Evolutionary conservation across 2,888 invertebrate species (phyloP).

Genomic region (Ischnura elegans): DNA sequence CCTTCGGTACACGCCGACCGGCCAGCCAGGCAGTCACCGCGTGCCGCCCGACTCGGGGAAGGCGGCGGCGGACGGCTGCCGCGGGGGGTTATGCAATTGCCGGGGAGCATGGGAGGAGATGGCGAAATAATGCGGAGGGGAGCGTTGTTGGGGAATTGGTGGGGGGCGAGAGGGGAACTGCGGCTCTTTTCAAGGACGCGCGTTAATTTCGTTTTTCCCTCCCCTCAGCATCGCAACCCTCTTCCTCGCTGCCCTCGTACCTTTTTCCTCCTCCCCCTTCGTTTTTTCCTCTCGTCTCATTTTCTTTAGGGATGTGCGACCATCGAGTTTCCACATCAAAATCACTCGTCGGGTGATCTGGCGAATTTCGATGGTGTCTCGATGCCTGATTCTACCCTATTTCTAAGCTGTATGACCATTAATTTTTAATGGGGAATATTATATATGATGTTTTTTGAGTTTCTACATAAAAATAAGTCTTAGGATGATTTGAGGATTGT

Average conservation of each 20-base stretch:
- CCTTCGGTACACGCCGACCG: not conserved
- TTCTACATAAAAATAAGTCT: too few relatives aligned
- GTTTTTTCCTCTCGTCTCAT: too few relatives aligned
- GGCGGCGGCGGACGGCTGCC: not conserved
- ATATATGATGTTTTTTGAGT: too few relatives aligned
- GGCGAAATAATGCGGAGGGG: not conserved
- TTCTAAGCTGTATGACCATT: too few relatives aligned
- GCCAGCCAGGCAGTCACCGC: not conserved
- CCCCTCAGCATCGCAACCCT: not conserved
- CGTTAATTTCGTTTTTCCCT: not conserved
- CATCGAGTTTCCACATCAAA: too few relatives aligned
- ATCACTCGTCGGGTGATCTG: too few relatives aligned
- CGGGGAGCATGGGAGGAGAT: not conserved
- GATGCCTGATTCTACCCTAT: too few relatives aligned
- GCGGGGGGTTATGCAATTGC: not conserved
- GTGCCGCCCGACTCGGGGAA: not conserved
- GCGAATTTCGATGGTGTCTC: too few relatives aligned
- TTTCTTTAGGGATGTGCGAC: too few relatives aligned
- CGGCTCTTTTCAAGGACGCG: conserved; percentile 16
- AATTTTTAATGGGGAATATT: too few relatives aligned
- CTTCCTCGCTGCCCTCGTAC: not conserved
- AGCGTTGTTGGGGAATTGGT: not conserved
- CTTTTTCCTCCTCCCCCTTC: not conserved
- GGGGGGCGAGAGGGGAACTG: not conserved
- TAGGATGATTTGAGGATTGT: too few relatives aligned